Base-by-base conservation (phyloP, 2,888 invertebrate species). In the Lamellibrachia columna region DNA sequence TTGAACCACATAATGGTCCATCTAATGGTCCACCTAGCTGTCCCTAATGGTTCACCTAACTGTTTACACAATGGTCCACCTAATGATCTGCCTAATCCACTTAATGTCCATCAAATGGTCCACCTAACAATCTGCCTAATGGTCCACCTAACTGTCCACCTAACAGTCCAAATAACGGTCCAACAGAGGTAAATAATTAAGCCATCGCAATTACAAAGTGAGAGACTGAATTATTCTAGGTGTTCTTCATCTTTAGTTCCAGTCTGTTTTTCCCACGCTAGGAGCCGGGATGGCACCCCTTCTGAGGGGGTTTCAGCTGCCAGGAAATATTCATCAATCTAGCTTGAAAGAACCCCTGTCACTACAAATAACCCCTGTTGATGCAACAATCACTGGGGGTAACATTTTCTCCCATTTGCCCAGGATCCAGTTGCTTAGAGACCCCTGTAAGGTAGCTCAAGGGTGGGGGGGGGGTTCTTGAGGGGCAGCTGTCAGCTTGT, bases 271-370 rank as follows among this genome's bases (percentile, higher is more conserved):
- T 75, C 75, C 75, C 75, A 75, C 75, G 75, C 75, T 22, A 15
- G 3, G 75, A n/a, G 75, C n/a, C 22, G n/a, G 22, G 75, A 75
- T 75, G 75, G 75, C 75, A 75, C 75, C 75, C 75, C 75, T 22
- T 6, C 22, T 22, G n/a, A n/a, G 75, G 75, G 15, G 75, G 4
- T 75, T 75, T n/a, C 75, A 75, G 75, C 75, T 75, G 75, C 75
- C 75, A 75, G 75, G 75, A 75, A 75, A 75, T 75, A 75, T 75
- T 75, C 75, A 75, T 75, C 75, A 75, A 75, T 75, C 75, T 75
- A 75, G n/a, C 75, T 75, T 75, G 75, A 75, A 75, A 75, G 75
- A 75, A 75, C 75, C 75, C 75, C n/a, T 6, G 75, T 75, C 22
- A 22, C 75, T n/a, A 75, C 75, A 75, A 75, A 75, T 75, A 22